phyloP scores from a whole-genome alignment of 2,888 invertebrate genomes.

The Ypsolopha scabrella region DNA sequence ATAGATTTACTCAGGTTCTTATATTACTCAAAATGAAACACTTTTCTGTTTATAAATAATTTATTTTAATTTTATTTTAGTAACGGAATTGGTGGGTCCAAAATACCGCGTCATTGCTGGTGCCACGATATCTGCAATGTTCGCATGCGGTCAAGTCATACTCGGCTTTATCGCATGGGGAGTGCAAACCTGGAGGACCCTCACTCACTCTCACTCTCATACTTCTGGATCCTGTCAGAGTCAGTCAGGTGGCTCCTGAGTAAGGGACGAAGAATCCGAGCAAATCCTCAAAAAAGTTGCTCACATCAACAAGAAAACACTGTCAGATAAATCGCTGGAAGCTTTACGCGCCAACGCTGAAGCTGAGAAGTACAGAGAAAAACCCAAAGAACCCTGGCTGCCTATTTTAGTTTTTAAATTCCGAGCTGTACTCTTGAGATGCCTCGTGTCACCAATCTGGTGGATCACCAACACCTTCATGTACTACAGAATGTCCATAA shows the following conservation, averaged over 20 bases:
- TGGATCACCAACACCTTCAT: conserved; percentile 78
- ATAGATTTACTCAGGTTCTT: no score
- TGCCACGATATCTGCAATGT: conserved; percentile 78
- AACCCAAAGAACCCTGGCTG: conserved; percentile 16
- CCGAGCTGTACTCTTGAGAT: conserved; percentile 47
- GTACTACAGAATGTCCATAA: conserved; percentile 78
- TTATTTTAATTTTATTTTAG: conserved; percentile 43
- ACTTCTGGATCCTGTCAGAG: conserved; percentile 80
- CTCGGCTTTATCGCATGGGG: conserved; percentile 79
- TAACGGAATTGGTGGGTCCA: conserved; percentile 83
- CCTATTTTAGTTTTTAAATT: conserved; percentile 41
- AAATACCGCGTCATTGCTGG: conserved; percentile 79
- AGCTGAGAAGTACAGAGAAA: conserved; percentile 18
- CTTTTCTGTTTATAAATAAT: no score
- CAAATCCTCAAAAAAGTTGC: conserved; percentile 72
- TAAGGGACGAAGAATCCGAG: conserved; percentile 74
- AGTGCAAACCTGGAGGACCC: conserved; percentile 76
- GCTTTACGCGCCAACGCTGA: conserved; percentile 24
- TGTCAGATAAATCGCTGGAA: conserved; percentile 35
- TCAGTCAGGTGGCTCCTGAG: conserved; percentile 77
- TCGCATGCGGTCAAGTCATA: conserved; percentile 80
- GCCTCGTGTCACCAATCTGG: conserved; percentile 72
- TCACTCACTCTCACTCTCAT: conserved; percentile 75
- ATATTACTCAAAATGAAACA: no score
- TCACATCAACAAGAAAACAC: conserved; percentile 60